These are phyloP conservation scores for Notodonta dromedarius DNA, from an alignment of 2,888 invertebrate genomes.

Conservation along the genomic window DNA sequence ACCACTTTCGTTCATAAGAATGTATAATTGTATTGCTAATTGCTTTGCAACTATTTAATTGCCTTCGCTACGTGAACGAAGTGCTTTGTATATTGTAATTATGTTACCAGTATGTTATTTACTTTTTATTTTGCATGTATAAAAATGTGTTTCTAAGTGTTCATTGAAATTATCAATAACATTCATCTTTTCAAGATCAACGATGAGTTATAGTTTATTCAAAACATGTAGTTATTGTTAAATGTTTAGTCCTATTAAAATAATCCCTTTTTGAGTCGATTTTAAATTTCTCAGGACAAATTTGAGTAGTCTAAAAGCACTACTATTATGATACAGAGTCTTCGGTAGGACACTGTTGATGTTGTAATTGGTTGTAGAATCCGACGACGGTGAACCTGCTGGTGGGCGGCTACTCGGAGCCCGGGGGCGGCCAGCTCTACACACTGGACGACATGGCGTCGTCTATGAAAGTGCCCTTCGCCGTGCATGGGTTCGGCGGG, in stretches of 20 bases:
- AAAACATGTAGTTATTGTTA: background rate
- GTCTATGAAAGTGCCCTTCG: conserved; percentile 91
- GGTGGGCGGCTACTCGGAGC: conserved; percentile 93
- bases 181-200: background rate
- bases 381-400: conserved; percentile 90
- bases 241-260: too few species aligned
- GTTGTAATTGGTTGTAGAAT: conserved; percentile 63
- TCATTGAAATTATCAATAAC: conserved; percentile 2
- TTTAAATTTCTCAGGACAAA: too few species aligned
- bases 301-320: too few species aligned
- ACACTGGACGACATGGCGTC: conserved; percentile 97
- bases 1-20: conserved; percentile 32
- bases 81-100: conserved; percentile 9
- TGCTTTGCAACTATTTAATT: conserved; percentile 31
- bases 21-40: conserved; percentile 39
- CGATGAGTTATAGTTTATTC: background rate
- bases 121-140: conserved; percentile 1
- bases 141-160: conserved; percentile 5
- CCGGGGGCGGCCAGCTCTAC: conserved; percentile 91
- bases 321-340: too few species aligned
- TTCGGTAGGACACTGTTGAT: background rate
- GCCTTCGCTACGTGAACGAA: conserved; percentile 13
- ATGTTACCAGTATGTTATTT: conserved; percentile 1
- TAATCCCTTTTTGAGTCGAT: too few species aligned
- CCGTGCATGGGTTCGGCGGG: conserved; percentile 97